Conservation (phyloP, 2,888 invertebrate genomes). For the Epsilonema sp. region DNA sequence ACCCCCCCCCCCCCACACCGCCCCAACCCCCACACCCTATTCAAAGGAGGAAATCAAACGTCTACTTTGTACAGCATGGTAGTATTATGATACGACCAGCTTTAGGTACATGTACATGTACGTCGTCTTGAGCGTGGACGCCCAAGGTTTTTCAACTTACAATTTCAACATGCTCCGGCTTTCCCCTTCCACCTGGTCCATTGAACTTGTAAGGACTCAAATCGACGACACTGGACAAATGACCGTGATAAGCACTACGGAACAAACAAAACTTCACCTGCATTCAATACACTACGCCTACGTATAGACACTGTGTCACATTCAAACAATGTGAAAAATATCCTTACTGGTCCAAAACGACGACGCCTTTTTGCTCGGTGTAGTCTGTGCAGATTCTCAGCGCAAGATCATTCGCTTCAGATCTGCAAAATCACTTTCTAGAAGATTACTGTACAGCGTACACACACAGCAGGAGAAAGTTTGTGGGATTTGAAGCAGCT, state of each 20-base stretch:
- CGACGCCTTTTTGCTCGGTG: slow-evolving; percentile 67
- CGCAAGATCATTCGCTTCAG: slow-evolving; percentile 94
- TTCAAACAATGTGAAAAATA: slow-evolving; percentile 7
- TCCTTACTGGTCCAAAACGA: slow-evolving; percentile 92
- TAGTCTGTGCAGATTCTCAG: slow-evolving; percentile 65
- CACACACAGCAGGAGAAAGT: background rate
- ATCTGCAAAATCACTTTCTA: slow-evolving; percentile 32
- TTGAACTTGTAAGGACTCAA: slow-evolving; percentile 96
- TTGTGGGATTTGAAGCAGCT: background rate
- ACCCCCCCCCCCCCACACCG: too few relatives aligned
- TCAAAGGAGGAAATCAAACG: too few relatives aligned
- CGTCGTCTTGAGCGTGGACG: too few relatives aligned
- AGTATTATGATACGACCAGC: too few relatives aligned
- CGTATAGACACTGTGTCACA: background rate
- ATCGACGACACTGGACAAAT: slow-evolving; percentile 80
- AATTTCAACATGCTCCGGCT: slow-evolving; percentile 35
- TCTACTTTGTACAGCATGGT: too few relatives aligned
- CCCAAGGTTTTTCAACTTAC: too few relatives aligned
- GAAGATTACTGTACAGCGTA: background rate
- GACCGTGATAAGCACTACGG: slow-evolving; percentile 95
- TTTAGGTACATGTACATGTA: too few relatives aligned
- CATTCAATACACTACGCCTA: background rate
- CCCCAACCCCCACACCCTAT: too few relatives aligned
- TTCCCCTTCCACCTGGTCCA: slow-evolving; percentile 57
- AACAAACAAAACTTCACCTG: too few relatives aligned